A percentile compares a stretch with the other conserved stretches of the same genome.
phyloP scores from a whole-genome alignment of 2,113 vertebrate genomes.

The Colossoma macropomum region DNA sequence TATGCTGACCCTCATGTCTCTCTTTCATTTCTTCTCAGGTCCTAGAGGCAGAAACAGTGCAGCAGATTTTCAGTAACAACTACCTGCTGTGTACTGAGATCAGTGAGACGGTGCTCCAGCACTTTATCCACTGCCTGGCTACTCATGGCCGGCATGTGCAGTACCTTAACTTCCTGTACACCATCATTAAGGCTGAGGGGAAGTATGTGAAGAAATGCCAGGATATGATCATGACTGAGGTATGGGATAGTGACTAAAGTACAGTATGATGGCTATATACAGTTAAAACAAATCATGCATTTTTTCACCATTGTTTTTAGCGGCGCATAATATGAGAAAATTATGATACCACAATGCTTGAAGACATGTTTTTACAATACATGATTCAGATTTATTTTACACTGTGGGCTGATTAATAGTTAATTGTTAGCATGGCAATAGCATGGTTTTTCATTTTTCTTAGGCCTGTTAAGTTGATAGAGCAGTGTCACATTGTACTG shows the following conservation, averaged over 20 bases:
- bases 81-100: conserved; percentile 95
- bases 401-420: too few species aligned
- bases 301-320: too few species aligned
- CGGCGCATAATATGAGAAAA: too few species aligned
- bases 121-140: conserved; percentile 96
- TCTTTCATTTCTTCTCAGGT: conserved; percentile 73
- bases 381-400: too few species aligned
- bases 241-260: conserved; percentile 56
- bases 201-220: conserved; percentile 99
- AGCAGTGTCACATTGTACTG: too few species aligned
- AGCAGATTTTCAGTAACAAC: conserved; percentile 98
- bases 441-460: too few species aligned
- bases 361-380: too few species aligned
- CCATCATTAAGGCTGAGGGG: conserved; percentile 97
- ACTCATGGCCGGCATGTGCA: conserved; percentile 96
- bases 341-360: too few species aligned
- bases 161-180: conserved; percentile 97
- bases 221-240: conserved; percentile 99
- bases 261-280: not conserved
- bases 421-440: too few species aligned
- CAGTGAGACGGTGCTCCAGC: conserved; percentile 89
- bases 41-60: conserved; percentile 93
- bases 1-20: not conserved
- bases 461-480: too few species aligned
- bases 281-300: too few species aligned